Evolutionary conservation across 2,113 vertebrate genomes (phyloP).

Genomic region (Bucco capensis): DNA sequence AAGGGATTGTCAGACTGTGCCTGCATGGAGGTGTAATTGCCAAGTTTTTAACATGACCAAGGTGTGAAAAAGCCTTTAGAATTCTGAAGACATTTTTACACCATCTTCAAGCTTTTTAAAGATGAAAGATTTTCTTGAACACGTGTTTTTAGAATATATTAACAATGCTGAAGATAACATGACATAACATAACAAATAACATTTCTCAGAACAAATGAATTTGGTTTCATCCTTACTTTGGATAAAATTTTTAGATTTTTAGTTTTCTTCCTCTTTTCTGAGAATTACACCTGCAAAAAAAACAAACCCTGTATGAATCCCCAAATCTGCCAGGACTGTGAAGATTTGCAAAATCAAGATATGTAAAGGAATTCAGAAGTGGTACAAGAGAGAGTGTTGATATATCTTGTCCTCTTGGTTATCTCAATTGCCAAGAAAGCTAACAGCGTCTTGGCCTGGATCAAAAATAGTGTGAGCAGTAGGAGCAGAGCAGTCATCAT

Average conservation of each 20-base stretch:
- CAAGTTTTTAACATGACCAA: not conserved
- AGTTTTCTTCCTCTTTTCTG: not conserved
- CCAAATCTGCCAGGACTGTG: not conserved
- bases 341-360: not conserved
- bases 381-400: not conserved
- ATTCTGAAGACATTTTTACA: not conserved
- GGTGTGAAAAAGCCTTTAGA: not conserved
- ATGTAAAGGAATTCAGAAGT: not conserved
- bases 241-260: not conserved
- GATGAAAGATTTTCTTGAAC: not conserved
- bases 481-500: no score
- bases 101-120: not conserved
- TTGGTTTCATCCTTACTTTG: not conserved
- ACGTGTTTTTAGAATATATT: not conserved
- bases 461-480: no score
- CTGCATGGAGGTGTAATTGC: not conserved
- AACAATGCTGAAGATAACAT: not conserved
- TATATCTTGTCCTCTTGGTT: not conserved
- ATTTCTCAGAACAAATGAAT: not conserved
- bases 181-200: no score
- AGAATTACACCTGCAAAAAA: not conserved
- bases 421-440: no score
- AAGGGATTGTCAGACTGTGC: no score
- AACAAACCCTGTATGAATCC: not conserved
- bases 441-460: no score